Conservation (phyloP, 2,797 vertebrate genomes). For the Aldrovandia affinis region DNA sequence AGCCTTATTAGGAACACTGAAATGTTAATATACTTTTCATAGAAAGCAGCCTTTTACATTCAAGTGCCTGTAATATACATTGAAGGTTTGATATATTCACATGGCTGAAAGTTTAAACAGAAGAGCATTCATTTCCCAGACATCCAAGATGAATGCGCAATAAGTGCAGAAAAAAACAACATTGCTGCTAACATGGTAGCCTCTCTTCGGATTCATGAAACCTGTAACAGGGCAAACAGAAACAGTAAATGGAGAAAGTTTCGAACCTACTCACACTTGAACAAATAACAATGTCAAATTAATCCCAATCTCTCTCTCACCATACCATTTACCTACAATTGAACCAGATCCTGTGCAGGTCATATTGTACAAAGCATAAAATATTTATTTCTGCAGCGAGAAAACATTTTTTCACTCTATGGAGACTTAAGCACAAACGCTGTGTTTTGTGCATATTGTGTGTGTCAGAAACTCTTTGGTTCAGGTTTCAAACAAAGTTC, state of each 20-base stretch:
- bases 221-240: background rate
- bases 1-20: background rate
- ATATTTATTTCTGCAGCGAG: background rate
- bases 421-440: background rate
- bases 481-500: slow-evolving; percentile 59
- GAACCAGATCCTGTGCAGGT: background rate
- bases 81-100: background rate
- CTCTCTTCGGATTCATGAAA: slow-evolving; percentile 5
- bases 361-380: background rate
- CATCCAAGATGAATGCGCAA: background rate
- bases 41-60: background rate
- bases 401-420: background rate
- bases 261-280: too few relatives aligned
- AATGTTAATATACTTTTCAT: slow-evolving; percentile 3
- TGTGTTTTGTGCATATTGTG: slow-evolving; percentile 52
- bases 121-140: slow-evolving; percentile 11
- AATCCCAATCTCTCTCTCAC: too few relatives aligned
- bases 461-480: slow-evolving; percentile 68
- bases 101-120: background rate
- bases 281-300: too few relatives aligned
- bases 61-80: background rate
- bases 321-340: background rate
- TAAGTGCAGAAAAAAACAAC: background rate
- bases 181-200: background rate
- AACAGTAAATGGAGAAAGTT: background rate